A percentile compares a stretch with the other conserved stretches of the same genome.
Evolutionary conservation across 2,888 invertebrate species (phyloP).

Genomic region (Pristionchus maxplancki): DNA sequence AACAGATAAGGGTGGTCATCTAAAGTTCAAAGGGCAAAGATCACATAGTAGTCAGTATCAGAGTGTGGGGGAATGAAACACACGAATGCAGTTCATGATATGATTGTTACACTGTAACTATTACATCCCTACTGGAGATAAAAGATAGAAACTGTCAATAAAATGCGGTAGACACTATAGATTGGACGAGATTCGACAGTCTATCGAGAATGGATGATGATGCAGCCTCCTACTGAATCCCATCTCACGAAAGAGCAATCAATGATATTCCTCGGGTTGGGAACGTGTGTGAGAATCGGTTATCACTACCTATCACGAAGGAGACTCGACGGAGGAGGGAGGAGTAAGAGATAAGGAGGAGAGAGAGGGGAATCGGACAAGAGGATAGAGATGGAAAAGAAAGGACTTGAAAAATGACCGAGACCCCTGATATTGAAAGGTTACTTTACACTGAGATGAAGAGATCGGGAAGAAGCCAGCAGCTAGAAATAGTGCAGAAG

Average conservation of each 20-base stretch:
- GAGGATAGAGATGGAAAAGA: constrained; percentile 30
- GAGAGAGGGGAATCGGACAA: neutral
- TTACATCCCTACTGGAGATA: neutral
- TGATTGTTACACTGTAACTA: neutral
- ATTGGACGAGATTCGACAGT: neutral
- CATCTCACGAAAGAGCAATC: constrained; percentile 3
- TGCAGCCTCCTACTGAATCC: neutral
- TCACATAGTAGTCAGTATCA: neutral
- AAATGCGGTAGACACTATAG: neutral
- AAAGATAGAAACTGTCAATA: neutral
- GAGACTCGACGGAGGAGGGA: constrained; percentile 28
- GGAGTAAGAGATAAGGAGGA: constrained; percentile 31
- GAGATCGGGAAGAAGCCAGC: neutral
- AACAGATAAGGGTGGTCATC: constrained; percentile 40
- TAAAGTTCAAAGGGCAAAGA: constrained; percentile 27
- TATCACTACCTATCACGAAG: constrained; percentile 23
- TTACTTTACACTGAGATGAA: constrained; percentile 28
- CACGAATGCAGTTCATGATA: neutral
- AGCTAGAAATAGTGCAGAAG: neutral
- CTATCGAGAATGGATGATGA: neutral
- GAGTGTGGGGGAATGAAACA: too few species aligned
- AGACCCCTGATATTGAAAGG: constrained; percentile 21
- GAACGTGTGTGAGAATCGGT: constrained; percentile 17
- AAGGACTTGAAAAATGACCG: constrained; percentile 44
- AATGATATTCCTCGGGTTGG: neutral